Percentiles rank a stretch among this genome's conserved stretches.
These are phyloP conservation scores for Schrankia costaestrigalis DNA, from an alignment of 2,888 invertebrate genomes.

Conservation along the genomic window DNA sequence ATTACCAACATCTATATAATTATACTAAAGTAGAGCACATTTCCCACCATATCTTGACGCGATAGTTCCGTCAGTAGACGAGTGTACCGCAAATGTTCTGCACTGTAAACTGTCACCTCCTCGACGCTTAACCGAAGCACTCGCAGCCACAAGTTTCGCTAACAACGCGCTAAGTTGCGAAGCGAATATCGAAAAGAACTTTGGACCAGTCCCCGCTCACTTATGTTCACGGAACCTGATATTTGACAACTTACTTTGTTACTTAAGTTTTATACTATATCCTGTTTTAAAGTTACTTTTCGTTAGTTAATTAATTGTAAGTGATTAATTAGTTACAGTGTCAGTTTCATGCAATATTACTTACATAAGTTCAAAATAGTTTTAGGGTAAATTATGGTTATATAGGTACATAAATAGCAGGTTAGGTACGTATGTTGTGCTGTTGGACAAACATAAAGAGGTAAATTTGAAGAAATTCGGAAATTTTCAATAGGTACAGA, in stretches of 20 bases:
- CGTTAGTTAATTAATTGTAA: too few relatives aligned
- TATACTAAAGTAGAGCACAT: slow-evolving; percentile 15
- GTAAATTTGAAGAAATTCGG: too few relatives aligned
- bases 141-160: slow-evolving; percentile 53
- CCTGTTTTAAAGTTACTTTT: too few relatives aligned
- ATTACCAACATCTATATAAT: background rate
- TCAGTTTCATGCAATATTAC: too few relatives aligned
- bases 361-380: too few relatives aligned
- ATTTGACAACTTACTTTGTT: slow-evolving; percentile 7
- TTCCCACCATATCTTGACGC: slow-evolving; percentile 3
- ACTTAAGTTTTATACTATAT: too few relatives aligned
- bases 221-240: slow-evolving; percentile 15
- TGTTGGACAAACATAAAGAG: too few relatives aligned
- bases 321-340: too few relatives aligned
- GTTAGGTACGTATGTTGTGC: too few relatives aligned
- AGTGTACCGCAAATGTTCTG: slow-evolving; percentile 43
- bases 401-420: too few relatives aligned
- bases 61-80: slow-evolving; percentile 35
- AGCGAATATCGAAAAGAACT: slow-evolving; percentile 42
- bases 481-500: too few relatives aligned
- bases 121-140: slow-evolving; percentile 39
- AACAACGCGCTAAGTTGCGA: slow-evolving; percentile 48
- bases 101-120: slow-evolving; percentile 52
- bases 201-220: slow-evolving; percentile 31
- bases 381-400: too few relatives aligned